A percentile compares a stretch with the other conserved stretches of the same genome.
Evolutionary conservation across 2,113 vertebrate species (phyloP).

Genomic region (Engraulis encrasicolus): DNA sequence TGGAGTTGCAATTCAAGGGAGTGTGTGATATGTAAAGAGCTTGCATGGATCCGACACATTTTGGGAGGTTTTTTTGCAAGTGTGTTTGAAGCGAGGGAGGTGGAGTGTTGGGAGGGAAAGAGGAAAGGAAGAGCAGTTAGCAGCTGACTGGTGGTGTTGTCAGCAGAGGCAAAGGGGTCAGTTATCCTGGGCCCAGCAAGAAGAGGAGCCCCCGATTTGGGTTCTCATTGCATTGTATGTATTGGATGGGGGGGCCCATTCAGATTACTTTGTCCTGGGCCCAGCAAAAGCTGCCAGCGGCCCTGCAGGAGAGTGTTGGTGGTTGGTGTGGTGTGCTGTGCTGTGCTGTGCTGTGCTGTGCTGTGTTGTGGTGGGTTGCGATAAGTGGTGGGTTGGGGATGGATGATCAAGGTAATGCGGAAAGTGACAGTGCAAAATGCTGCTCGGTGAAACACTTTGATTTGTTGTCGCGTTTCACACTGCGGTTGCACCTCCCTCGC

Average conservation of each 20-base stretch:
- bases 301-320: too few species aligned
- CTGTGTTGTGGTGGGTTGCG: slow-evolving; percentile 44
- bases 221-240: too few species aligned
- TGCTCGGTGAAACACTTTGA: slow-evolving; percentile 54
- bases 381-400: slow-evolving; percentile 57
- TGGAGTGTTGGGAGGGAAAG: background rate
- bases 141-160: too few species aligned
- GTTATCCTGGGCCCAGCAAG: too few species aligned
- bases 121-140: too few species aligned
- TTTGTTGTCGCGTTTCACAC: slow-evolving; percentile 60
- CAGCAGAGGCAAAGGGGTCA: too few species aligned
- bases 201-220: too few species aligned
- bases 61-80: background rate
- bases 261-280: too few species aligned
- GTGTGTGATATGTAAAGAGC: background rate
- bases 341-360: too few species aligned
- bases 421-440: slow-evolving; percentile 62
- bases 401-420: slow-evolving; percentile 62
- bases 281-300: too few species aligned
- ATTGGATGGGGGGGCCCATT: too few species aligned
- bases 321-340: too few species aligned
- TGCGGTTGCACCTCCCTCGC: slow-evolving; percentile 25
- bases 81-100: background rate
- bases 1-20: background rate
- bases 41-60: background rate